Base-by-base conservation (phyloP, 2,888 invertebrate genomes). In the Oegoconia quadripuncta region DNA sequence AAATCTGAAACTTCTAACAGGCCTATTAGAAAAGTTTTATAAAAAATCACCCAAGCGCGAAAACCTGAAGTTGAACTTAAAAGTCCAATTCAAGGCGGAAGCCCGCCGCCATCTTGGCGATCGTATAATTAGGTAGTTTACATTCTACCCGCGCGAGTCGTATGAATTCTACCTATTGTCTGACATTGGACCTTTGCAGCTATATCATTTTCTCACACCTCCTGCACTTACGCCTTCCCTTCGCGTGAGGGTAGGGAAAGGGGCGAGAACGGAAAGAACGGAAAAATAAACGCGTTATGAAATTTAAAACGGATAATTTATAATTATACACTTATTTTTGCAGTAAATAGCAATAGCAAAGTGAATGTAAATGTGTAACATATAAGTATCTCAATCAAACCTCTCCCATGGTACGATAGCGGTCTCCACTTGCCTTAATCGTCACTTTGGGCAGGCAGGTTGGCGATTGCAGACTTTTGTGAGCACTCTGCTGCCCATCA, bases 151-250 rank as follows among this genome's bases (percentile, higher is more conserved):
- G 67, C 78, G 74, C 50, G 57, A 55, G 40, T 61, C 75, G 82
- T 84, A 84, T 86, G 86, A 87, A 87, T 87, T 84, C 74, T 82
- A 81, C 83, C 86, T 84, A 87, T 78, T 80, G 82, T 82, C 86
- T 84, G 87, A 84, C 86, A 81, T 83, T 75, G 82, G 87, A 86
- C 87, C 86, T 82, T 65, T 49, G 74, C 45, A 76, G 82, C 82
- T 86, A 86, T 83, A 87, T 86, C 84, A 86, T 83, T 84, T 69
- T 44, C 55, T 79, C 65, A 68, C 82, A 83, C 83, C 83, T 79
- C 76, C 67, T 63, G 61, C 66, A 61, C 71, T 67, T 63, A 60
- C 50, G 51, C 58, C 58, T 52, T 52, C 52, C 50, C 41, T 38
- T 18, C 23, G 25, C 29, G 16, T 12, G 20, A 52, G 59, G 67